Evolutionary conservation across 2,797 vertebrate genomes (phyloP).

Genomic region (Halcyon smyrnensis): DNA sequence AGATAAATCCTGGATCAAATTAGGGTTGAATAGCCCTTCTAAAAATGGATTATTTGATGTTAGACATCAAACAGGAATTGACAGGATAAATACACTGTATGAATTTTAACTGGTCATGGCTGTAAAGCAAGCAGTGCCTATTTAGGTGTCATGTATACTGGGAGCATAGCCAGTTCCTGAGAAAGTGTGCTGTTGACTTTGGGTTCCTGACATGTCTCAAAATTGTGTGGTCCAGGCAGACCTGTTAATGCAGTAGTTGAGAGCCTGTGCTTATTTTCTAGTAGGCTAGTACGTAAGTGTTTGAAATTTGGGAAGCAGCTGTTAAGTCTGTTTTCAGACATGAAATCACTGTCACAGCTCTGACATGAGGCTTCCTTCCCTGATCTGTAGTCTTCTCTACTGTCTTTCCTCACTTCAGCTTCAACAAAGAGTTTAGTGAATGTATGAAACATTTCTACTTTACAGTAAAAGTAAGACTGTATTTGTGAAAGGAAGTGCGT

Average conservation of each 20-base stretch:
- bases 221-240: neutral
- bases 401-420: neutral
- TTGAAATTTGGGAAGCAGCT: neutral
- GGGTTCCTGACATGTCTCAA: neutral
- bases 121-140: neutral
- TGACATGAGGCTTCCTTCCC: neutral
- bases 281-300: neutral
- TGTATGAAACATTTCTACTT: neutral
- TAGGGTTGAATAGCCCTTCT: neutral
- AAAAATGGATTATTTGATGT: neutral
- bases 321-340: neutral
- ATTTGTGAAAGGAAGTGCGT: neutral
- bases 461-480: neutral
- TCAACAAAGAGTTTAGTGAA: neutral
- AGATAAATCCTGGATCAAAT: neutral
- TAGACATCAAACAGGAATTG: neutral
- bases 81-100: neutral
- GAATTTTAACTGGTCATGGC: neutral
- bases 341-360: neutral
- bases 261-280: neutral
- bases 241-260: neutral
- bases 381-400: neutral
- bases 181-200: neutral
- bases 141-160: neutral
- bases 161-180: neutral